These are phyloP conservation scores for Cepaea nemoralis DNA, from an alignment of 1,140 invertebrate species.

Conservation along the genomic window DNA sequence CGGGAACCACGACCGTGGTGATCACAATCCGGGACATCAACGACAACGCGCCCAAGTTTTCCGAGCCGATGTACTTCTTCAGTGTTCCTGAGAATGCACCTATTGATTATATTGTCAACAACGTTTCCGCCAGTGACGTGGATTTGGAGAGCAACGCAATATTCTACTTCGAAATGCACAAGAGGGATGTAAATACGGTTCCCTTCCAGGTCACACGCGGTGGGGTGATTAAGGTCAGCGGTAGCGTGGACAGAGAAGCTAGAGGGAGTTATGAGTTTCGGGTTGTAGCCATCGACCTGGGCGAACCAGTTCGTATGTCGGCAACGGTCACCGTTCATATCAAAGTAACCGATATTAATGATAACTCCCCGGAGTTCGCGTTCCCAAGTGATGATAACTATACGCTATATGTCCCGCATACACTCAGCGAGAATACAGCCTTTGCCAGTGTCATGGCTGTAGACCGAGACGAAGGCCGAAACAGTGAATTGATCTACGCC, in stretches of 20 bases:
- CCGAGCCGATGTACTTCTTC: conserved; percentile 54
- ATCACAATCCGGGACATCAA: conserved; percentile 80
- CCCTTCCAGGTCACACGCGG: conserved; percentile 73
- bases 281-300: conserved; percentile 81
- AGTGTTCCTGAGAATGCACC: conserved; percentile 80
- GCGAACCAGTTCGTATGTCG: conserved; percentile 71
- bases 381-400: conserved; percentile 61
- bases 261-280: conserved; percentile 82
- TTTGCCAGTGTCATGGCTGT: conserved; percentile 54
- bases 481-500: conserved; percentile 54
- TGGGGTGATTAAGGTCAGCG: conserved; percentile 76
- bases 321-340: conserved; percentile 73
- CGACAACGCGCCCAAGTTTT: conserved; percentile 65
- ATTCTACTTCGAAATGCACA: conserved; percentile 79
- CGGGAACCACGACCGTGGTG: conserved; percentile 56
- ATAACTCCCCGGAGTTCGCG: conserved; percentile 83
- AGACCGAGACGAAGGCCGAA: conserved; percentile 60
- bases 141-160: conserved; percentile 88
- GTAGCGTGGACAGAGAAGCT: conserved; percentile 86
- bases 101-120: conserved; percentile 81
- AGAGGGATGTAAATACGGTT: conserved; percentile 39
- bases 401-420: conserved; percentile 53
- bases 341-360: conserved; percentile 83
- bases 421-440: conserved; percentile 48
- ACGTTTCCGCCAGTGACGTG: conserved; percentile 89